Evolutionary conservation across 2,888 invertebrate species (phyloP).

Genomic region (Psylliodes chrysocephalus): DNA sequence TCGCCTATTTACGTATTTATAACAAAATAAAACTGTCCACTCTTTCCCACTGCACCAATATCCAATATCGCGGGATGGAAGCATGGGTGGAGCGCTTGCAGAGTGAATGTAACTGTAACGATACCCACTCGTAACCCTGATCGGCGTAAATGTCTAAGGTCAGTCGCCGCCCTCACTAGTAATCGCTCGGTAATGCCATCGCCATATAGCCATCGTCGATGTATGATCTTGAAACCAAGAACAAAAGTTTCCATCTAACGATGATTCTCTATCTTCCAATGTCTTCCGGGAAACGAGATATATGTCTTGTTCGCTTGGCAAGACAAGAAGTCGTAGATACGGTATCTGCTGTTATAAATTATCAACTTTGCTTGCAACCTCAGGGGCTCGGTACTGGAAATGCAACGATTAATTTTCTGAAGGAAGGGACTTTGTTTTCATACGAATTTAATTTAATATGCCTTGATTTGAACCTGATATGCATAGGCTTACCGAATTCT

Average conservation of each 20-base stretch:
- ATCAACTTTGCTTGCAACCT: no score
- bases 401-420: no score
- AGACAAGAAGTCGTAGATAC: slow-evolving; percentile 3
- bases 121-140: slow-evolving; percentile 51
- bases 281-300: slow-evolving; percentile 9
- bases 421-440: no score
- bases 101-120: slow-evolving; percentile 55
- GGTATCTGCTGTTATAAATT: neutral
- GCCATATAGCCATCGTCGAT: no score
- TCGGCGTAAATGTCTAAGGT: slow-evolving; percentile 60
- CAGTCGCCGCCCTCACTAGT: slow-evolving; percentile 68
- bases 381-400: no score
- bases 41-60: slow-evolving; percentile 7
- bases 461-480: no score
- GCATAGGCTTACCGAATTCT: no score
- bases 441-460: no score
- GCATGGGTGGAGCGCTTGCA: slow-evolving; percentile 49
- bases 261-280: neutral
- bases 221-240: slow-evolving; percentile 11
- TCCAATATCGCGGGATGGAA: slow-evolving; percentile 5
- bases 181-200: slow-evolving; percentile 25
- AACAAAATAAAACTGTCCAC: no score
- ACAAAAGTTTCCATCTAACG: slow-evolving; percentile 15
- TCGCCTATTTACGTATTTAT: no score
- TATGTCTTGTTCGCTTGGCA: neutral